phyloP scores from a whole-genome alignment of 2,888 invertebrate species.

The Nomada flava region DNA sequence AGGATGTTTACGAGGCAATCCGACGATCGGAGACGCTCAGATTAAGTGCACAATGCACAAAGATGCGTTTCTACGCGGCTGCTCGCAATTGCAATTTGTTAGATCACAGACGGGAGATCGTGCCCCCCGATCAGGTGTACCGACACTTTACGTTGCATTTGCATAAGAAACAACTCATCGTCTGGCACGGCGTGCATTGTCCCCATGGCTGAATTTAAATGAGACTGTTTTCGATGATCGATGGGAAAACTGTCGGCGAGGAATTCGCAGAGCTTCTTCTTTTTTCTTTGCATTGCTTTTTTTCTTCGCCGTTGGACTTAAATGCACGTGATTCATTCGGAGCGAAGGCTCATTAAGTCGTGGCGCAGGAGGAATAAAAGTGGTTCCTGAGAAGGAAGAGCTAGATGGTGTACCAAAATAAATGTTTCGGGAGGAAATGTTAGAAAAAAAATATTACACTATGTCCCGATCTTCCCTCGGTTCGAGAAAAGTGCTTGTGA shows the following conservation, averaged over 20 bases:
- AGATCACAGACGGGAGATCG: slow-evolving; percentile 1
- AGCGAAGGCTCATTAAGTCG: neutral
- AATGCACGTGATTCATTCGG: slow-evolving; percentile 5
- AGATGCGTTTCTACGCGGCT: neutral
- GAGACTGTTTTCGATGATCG: slow-evolving; percentile 23
- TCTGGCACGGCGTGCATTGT: neutral
- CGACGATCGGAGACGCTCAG: neutral
- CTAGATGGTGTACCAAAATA: neutral
- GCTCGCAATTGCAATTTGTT: neutral
- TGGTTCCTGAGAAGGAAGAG: neutral
- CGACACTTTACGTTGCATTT: slow-evolving; percentile 4
- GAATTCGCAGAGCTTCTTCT: slow-evolving; percentile 5
- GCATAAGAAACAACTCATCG: slow-evolving; percentile 18
- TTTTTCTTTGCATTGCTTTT: neutral
- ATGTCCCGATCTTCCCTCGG: no score
- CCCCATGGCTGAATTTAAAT: slow-evolving; percentile 15
- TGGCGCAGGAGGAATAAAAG: neutral
- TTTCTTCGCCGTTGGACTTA: neutral
- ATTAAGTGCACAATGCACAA: slow-evolving; percentile 3
- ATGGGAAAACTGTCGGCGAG: slow-evolving; percentile 4
- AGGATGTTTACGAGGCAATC: slow-evolving; percentile 42
- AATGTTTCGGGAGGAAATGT: neutral
- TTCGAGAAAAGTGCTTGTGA: no score
- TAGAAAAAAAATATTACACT: no score
- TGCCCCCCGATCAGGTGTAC: neutral